Conservation (phyloP, 2,797 vertebrate species). For the Acanthurus leucopareius region DNA sequence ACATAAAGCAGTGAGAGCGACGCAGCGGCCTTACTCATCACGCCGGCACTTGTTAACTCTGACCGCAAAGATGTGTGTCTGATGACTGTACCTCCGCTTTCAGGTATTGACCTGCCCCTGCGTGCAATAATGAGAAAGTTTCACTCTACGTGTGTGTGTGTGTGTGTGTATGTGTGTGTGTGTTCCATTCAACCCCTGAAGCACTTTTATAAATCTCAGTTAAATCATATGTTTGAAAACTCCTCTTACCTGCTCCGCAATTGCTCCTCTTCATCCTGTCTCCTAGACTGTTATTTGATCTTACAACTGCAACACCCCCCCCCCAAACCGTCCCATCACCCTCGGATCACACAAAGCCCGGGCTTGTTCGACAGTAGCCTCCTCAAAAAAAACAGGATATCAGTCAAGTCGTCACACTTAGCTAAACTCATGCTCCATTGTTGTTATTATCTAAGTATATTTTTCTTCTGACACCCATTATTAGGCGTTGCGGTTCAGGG, state of each 20-base stretch:
- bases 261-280: slow-evolving; percentile 49
- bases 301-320: background rate
- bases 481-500: slow-evolving; percentile 38
- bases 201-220: slow-evolving; percentile 48
- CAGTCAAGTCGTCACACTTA: slow-evolving; percentile 62
- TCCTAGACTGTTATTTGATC: slow-evolving; percentile 65
- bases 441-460: slow-evolving; percentile 67
- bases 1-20: slow-evolving; percentile 56
- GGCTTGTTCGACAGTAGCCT: slow-evolving; percentile 67
- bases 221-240: slow-evolving; percentile 63
- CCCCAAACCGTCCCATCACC: slow-evolving; percentile 15
- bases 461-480: slow-evolving; percentile 56
- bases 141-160: background rate
- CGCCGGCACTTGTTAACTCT: slow-evolving; percentile 50
- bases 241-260: slow-evolving; percentile 43
- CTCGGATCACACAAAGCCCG: slow-evolving; percentile 49
- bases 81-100: slow-evolving; percentile 68
- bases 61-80: slow-evolving; percentile 48
- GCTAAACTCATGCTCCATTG: slow-evolving; percentile 39
- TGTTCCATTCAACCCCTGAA: slow-evolving; percentile 38
- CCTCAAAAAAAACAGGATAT: slow-evolving; percentile 49
- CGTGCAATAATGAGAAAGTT: slow-evolving; percentile 25
- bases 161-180: background rate
- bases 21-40: slow-evolving; percentile 71
- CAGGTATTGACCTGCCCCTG: slow-evolving; percentile 77